Evolutionary conservation across 2,797 vertebrate genomes (phyloP), one percentile per base, ranked within the genome.

Genomic region (Naso thynnoides): DNA sequence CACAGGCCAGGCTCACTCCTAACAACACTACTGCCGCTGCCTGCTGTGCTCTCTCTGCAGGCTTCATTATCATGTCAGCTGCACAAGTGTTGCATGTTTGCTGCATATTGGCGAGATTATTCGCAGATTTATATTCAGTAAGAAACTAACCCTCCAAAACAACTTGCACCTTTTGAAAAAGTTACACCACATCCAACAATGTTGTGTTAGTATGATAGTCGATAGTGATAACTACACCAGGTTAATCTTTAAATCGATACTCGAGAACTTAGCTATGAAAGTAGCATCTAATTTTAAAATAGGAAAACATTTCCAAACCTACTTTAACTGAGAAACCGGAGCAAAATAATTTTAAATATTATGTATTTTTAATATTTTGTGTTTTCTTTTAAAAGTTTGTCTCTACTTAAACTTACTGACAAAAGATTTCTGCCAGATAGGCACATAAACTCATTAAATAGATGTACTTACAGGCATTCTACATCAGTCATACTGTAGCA

Each of bases 31-130:
- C 74, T 83, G 62, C 52, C 74, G 71, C 67, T 76, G 60, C 79
- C 76, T 59, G 47, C 71, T 41, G 47, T 48, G 66, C 49, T 73
- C 39, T 55, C 63, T 79, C 67, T 63, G 59, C 76, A 70, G 55
- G 73, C 62, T 61, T 85, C 72, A 78, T 83, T 70, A 79, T 63
- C 18, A 54, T 47, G 60, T 47, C 75, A 84, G 65, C 41, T 74
- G 44, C 45, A 54, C 42, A 59, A n/a, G 10, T 48, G 36, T 26
- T 6, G 0, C 36, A 55, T 31, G 27, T 66, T 70, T 64, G 27
- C 41, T 45, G 44, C 16, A 16, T 23, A 33, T 29, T 27, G 16
- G 23, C 13, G 8, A 11, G 18, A 18, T 33, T 38, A 36, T 1
- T 48, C 16, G 13, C 31, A 50, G 33, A 39, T 38, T 1, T 21